These are phyloP conservation scores for Dinomys branickii DNA, from an alignment of 2,113 vertebrate species.

Conservation along the genomic window DNA sequence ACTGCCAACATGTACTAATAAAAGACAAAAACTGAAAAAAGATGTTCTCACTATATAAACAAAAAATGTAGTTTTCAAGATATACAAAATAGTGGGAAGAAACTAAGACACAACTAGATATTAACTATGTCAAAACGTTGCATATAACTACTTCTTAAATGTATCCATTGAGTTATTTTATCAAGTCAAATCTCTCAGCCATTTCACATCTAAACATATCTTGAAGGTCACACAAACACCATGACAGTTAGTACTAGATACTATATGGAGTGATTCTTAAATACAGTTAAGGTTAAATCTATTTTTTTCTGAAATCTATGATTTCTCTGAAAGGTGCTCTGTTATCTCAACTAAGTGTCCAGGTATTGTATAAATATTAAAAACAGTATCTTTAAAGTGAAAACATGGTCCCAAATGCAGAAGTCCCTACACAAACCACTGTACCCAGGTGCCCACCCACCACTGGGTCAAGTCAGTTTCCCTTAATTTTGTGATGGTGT, in stretches of 20 bases:
- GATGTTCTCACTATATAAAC: not conserved
- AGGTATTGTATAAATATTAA: not conserved
- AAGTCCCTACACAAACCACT: not conserved
- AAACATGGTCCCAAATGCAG: not conserved
- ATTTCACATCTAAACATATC: constrained; percentile 4
- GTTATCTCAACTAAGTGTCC: not conserved
- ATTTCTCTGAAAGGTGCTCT: not conserved
- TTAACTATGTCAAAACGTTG: constrained; percentile 5
- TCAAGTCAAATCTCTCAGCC: not conserved
- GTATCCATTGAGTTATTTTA: not conserved
- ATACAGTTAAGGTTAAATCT: not conserved
- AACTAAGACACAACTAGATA: not conserved
- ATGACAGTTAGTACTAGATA: not conserved
- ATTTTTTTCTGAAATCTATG: not conserved
- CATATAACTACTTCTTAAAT: not conserved
- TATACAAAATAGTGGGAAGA: not conserved
- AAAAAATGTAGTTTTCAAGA: not conserved
- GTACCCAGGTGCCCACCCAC: not conserved
- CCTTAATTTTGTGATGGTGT: not conserved
- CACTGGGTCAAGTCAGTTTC: not conserved
- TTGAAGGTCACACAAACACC: constrained; percentile 6
- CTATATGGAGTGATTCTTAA: not conserved
- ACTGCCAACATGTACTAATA: not conserved
- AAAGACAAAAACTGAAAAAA: not conserved
- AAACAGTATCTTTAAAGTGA: not conserved